These are phyloP conservation scores for Danaus melanippus DNA, from an alignment of 1,140 invertebrate species.

Conservation along the genomic window DNA sequence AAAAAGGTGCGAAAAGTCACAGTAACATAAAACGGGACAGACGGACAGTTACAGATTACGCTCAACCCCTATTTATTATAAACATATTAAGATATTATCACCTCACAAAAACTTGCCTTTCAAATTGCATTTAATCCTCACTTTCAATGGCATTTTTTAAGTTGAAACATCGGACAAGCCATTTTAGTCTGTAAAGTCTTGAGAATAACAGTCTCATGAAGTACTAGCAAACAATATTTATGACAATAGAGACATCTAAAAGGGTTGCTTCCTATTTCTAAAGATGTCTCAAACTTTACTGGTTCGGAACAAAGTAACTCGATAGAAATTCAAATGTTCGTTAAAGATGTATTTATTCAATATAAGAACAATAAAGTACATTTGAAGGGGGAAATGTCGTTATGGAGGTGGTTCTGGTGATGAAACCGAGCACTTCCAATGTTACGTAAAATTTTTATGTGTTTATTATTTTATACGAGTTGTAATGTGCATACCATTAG, in stretches of 20 bases:
- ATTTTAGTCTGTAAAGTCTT: constrained; percentile 26
- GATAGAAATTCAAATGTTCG: constrained; percentile 6
- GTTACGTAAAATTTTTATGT: no score
- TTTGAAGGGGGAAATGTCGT: constrained; percentile 49
- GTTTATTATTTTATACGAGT: no score
- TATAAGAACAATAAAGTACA: constrained; percentile 48
- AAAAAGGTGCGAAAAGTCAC: constrained; percentile 59
- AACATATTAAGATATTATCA: constrained; percentile 69
- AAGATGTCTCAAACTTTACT: constrained; percentile 16
- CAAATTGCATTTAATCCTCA: constrained; percentile 55
- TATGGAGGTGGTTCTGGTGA: constrained; percentile 6
- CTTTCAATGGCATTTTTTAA: constrained; percentile 38
- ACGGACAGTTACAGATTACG: constrained; percentile 66
- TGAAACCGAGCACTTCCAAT: no score
- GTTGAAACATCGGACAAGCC: constrained; percentile 25
- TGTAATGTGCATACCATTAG: no score
- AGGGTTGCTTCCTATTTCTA: constrained; percentile 26
- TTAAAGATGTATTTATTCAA: constrained; percentile 48
- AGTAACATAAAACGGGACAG: constrained; percentile 36
- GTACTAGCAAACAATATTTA: constrained; percentile 8
- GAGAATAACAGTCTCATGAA: no score
- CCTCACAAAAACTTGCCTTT: constrained; percentile 47
- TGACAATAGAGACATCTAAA: constrained; percentile 37
- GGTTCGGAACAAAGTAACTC: no score
- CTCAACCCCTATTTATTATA: constrained; percentile 59